Base-by-base conservation (phyloP, 1,140 invertebrate species). In the Melanaphis sacchari region DNA sequence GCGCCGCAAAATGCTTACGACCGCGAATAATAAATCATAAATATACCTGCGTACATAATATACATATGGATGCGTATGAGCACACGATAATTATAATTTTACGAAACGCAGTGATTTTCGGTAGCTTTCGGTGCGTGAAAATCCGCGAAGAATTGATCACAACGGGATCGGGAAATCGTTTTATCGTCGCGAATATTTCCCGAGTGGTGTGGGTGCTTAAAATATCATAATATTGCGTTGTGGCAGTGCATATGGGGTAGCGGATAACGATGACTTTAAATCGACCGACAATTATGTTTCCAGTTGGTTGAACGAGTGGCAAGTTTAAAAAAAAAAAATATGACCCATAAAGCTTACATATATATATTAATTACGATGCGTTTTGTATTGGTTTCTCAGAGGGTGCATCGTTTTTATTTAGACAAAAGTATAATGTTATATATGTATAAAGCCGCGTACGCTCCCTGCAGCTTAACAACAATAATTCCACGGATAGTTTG, bases 371-470 rank as follows among this genome's bases (percentile, higher is more conserved):
- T 89, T 89, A 38, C 49, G 88, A 89, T n/a, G 88, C 36, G 88
- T 89, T 89, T 89, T 54, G 49, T 40, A 89, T 89, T 54, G 88
- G 88, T 89, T 89, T 89, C 46, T 89, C 88, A 38, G 22, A 89
- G 88, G 88, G 88, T 38, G 88, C 88, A 52, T 81, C 59, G 59
- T 92, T 82, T 49, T 92, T 49, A 36, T 92, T 92, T 49, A 82
- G n/a, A 92, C 91, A 92, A 92, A 92, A 76, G 66, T 40, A 46
- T 66, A 41, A 4, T 41, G 26, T 9, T 8, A n/a, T 66, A 66
- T n/a, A 15, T 66, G 31, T 43, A 21, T 21, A 49, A 9, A 22
- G 21, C 66, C 26, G 49, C 41, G 8, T 21, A n/a, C 31, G 36
- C 90, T 59, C 9, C 52, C 11, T 31, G 40, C 59, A 8, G 22